Evolutionary conservation across 2,113 vertebrate species (phyloP).

Genomic region (Ciconia boyciana): DNA sequence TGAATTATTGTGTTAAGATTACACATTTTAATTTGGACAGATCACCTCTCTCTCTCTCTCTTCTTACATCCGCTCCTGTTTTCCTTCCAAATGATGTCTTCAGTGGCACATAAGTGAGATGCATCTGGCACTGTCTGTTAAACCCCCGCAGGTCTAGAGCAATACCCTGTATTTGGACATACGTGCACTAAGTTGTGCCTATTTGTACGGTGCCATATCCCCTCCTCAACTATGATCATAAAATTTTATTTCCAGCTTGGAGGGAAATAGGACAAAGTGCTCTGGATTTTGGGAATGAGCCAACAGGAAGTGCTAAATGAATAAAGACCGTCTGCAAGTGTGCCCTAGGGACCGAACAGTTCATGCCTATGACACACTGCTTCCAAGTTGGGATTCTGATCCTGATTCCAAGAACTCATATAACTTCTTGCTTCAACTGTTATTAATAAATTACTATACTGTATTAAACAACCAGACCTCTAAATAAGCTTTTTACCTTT

Average conservation of each 20-base stretch:
- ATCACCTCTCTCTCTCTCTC: neutral
- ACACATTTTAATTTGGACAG: neutral
- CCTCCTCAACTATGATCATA: neutral
- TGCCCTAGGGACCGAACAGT: neutral
- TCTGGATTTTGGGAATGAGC: neutral
- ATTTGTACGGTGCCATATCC: neutral
- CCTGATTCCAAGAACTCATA: neutral
- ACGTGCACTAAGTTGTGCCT: neutral
- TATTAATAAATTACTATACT: neutral
- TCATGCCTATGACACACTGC: neutral
- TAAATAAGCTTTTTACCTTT: neutral
- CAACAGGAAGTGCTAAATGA: slow-evolving; percentile 1
- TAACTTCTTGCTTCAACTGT: neutral
- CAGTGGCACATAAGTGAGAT: neutral
- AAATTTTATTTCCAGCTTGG: neutral
- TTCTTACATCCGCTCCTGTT: neutral
- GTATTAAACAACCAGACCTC: neutral
- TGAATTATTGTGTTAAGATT: neutral
- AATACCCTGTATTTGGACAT: neutral
- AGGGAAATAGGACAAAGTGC: neutral
- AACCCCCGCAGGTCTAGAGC: neutral
- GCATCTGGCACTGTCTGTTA: neutral
- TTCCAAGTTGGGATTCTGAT: neutral
- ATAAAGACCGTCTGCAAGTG: neutral
- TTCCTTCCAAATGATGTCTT: neutral